Percentiles rank a stretch among this genome's conserved stretches.
phyloP scores from a whole-genome alignment of 2,113 vertebrate species.

The Ochotona curzoniae region DNA sequence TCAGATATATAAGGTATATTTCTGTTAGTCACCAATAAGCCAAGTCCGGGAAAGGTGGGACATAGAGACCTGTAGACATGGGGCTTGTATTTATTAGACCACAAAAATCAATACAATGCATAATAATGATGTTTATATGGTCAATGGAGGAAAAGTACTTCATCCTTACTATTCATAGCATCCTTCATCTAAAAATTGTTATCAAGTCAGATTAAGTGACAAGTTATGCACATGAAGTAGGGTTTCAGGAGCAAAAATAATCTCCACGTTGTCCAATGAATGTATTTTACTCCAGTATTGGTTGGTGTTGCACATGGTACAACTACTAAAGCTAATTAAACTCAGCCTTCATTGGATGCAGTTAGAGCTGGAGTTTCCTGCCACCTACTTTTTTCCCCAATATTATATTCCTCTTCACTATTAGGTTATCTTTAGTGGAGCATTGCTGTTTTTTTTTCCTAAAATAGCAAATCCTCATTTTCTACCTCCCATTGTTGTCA shows the following conservation, averaged over 20 bases:
- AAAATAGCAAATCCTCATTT: constrained; percentile 2
- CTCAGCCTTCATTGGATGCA: neutral
- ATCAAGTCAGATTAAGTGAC: constrained; percentile 31
- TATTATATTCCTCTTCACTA: neutral
- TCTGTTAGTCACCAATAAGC: neutral
- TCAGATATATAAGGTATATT: neutral
- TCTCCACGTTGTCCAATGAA: neutral
- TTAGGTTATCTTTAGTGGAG: neutral
- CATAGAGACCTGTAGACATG: neutral
- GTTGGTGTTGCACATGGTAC: neutral
- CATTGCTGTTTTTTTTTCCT: neutral
- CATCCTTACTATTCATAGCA: neutral
- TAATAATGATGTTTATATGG: neutral
- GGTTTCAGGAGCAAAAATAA: neutral
- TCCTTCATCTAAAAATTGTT: neutral
- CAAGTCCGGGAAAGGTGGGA: neutral
- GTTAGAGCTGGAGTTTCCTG: constrained; percentile 7
- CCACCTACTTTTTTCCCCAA: neutral
- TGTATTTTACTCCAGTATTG: neutral
- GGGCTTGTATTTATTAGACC: neutral
- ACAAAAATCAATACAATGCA: neutral
- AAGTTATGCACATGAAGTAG: neutral
- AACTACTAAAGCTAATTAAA: neutral
- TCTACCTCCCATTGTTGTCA: neutral
- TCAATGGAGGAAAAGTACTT: neutral